Evolutionary conservation across 64 coral and sea anemone species (phyloP).

Genomic region (Actinia equina): DNA sequence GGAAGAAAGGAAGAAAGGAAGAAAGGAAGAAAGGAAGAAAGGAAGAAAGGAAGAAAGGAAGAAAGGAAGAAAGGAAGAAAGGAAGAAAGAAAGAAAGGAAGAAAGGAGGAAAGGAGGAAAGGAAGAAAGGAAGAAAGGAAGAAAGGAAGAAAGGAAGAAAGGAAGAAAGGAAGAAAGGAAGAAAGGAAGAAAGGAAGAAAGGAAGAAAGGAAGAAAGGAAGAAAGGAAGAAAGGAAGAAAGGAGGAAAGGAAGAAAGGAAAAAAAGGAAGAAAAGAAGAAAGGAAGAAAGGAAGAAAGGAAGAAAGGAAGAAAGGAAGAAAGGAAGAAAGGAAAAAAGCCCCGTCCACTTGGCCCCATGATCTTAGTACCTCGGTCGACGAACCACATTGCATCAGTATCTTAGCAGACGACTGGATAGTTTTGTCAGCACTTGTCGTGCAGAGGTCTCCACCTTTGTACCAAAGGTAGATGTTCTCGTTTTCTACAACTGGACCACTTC

Average conservation of each 20-base stretch:
- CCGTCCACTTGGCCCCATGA: neutral
- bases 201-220: no score
- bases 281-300: neutral
- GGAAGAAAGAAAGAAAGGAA: neutral
- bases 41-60: neutral
- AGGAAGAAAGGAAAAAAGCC: neutral
- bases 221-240: neutral
- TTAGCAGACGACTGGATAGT: constrained; percentile 8
- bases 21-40: neutral
- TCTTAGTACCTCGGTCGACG: constrained; percentile 6
- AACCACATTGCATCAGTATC: constrained; percentile 45
- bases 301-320: neutral
- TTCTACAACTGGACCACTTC: constrained; percentile 22
- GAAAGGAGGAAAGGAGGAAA: no score
- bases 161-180: neutral
- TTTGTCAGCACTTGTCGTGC: neutral
- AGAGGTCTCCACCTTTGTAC: constrained; percentile 34
- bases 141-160: neutral
- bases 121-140: no score
- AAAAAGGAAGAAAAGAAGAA: neutral
- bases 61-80: neutral
- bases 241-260: no score
- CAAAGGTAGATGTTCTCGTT: constrained; percentile 28
- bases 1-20: no score
- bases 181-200: neutral